A percentile compares a stretch with the other conserved stretches of the same genome.
Evolutionary conservation across 2,113 vertebrate genomes (phyloP).

Genomic region (Isichthys henryi): DNA sequence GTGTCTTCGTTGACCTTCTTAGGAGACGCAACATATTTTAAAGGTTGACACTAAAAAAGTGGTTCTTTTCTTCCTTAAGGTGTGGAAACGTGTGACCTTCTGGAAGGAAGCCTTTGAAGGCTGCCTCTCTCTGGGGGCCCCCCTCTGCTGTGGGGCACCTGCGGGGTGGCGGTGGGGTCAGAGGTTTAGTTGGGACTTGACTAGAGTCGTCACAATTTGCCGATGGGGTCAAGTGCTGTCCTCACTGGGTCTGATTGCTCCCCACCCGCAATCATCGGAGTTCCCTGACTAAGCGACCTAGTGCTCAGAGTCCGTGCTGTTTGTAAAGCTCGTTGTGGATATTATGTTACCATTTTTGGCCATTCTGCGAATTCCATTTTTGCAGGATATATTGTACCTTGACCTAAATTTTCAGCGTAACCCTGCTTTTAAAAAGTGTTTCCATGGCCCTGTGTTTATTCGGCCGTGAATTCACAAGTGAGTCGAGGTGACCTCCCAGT

Average conservation of each 20-base stretch:
- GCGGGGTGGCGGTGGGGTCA: background rate
- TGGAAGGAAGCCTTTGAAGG: background rate
- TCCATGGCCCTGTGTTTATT: background rate
- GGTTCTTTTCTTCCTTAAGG: background rate
- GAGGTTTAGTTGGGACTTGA: background rate
- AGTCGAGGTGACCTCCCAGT: background rate
- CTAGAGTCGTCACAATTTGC: background rate
- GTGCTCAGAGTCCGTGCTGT: background rate
- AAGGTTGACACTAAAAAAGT: background rate
- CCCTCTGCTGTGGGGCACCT: background rate
- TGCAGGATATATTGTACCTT: background rate
- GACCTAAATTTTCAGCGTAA: background rate
- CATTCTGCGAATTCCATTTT: background rate
- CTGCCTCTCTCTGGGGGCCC: background rate
- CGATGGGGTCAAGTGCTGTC: background rate
- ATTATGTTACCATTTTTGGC: background rate
- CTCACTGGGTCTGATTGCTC: background rate
- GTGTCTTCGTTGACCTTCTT: background rate
- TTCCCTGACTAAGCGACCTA: background rate
- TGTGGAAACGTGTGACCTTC: constrained; percentile 7
- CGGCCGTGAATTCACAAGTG: background rate
- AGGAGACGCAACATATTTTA: background rate
- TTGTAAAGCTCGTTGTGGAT: background rate
- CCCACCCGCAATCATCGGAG: background rate
- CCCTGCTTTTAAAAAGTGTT: background rate